Base-by-base conservation (phyloP, 2,797 vertebrate species). In the Pseudochirops corinnae region DNA sequence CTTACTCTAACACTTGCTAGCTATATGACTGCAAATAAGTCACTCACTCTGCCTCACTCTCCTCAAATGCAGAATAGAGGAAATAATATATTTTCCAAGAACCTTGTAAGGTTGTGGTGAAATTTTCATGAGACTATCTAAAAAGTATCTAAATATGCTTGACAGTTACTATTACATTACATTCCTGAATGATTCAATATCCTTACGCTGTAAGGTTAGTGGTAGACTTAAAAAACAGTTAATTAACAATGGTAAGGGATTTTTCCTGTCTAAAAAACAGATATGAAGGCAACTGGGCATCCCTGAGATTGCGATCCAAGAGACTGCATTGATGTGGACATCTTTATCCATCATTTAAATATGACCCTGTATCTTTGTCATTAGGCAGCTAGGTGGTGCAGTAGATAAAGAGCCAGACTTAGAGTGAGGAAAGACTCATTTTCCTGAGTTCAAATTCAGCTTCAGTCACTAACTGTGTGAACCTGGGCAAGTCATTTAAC, bases 191-290 rank as follows among this genome's bases (percentile, higher is more conserved):
- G 24, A 58, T n/a, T 52, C 62, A 50, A 7, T 57, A 1, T 93
- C 57, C n/a, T 95, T 93, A 62, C 33, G 90, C 82, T 93, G 53
- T 57, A 94, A 91, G n/a, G 91, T 92, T 94, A 60, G 91, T 94
- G 60, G 7, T 53, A 62, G 52, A n/a, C 29, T 96, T 94, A 62
- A 57, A 93, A 93, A 93, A 90, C 94, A 92, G 93, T 82, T 60
- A 53, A 60, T 74, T 6, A 50, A 28, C 92, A 94, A 24, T 6
- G n/a, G n/a, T 94, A 97, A 95, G 12, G 67, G 62, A 91, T 92
- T 21, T 55, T 96, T 92, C 58, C 62, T 74, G 90, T 55, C 74
- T 6, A 94, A 29, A 94, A 94, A 60, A 92, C 13, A 91, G 57
- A 28, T 91, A n/a, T 56, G 33, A 92, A 92, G n/a, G 29, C n/a